Evolutionary conservation across 2,888 invertebrate species (phyloP), one percentile per base, ranked within the genome.

Genomic region (Gerosis bhagava): DNA sequence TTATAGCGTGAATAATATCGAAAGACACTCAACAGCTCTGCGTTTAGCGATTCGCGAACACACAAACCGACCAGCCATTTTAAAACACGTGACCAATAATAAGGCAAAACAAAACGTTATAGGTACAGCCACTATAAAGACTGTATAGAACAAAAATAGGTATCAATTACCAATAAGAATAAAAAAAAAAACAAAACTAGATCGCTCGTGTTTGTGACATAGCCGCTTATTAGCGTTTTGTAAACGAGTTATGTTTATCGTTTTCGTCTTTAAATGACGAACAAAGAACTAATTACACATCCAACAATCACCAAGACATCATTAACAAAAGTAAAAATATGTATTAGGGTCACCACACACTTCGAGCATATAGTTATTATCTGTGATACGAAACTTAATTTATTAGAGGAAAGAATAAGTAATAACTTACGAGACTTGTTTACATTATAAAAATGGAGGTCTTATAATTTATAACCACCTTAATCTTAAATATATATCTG

Each of bases 251-350:
- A n/a, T 44, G 21, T 11, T 35, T 37, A 31, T 31, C 22, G 19
- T 12, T 37, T 26, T 19, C 13, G 24, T 21, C 13, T 37, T 24
- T 42, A 37, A 35, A 35, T 34, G 17, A 21, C 29, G 36, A 51
- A 54, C 51, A 44, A 54, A 49, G 26, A 41, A 46, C 26, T 49
- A 42, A 53, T 48, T 50, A 50, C 32, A n/a, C 26, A 19, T 31
- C 25, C 32, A 31, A 39, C 31, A 32, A 45, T 39, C 25, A 45
- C 31, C 37, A 25, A 40, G 39, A 31, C 36, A 39, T 45, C 37
- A 13, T 45, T 37, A 45, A 44, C 36, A 34, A 35, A 29, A 29
- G 36, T 45, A 45, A 45, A 45, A 45, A 45, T 45, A 45, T 45
- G 44, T 17, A 45, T 37, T 45, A 45, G 29, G 44, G 44, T 45